Percentiles rank a stretch among this genome's conserved stretches.
phyloP scores from a whole-genome alignment of 2,797 vertebrate species.

The Myotis myotis region DNA sequence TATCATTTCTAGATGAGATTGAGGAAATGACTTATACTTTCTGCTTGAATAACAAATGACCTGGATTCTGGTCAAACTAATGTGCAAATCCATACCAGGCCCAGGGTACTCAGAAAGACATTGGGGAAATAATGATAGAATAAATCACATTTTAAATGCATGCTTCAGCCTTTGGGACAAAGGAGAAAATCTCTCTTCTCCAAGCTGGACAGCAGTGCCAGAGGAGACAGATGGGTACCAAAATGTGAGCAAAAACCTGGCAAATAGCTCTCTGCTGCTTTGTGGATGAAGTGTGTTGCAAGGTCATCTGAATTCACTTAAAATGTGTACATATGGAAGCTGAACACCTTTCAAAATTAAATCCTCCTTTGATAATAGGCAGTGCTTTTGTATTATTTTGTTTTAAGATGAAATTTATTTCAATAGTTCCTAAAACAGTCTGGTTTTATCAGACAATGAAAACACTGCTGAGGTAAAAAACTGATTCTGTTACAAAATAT shows the following conservation, averaged over 20 bases:
- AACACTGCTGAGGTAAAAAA: not conserved
- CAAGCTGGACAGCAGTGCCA: not conserved
- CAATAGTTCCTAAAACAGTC: not conserved
- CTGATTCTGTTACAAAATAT: not conserved
- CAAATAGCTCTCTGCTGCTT: not conserved
- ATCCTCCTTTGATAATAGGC: not conserved
- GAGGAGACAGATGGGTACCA: not conserved
- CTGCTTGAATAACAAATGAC: constrained; percentile 33
- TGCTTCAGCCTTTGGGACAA: not conserved
- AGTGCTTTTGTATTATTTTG: not conserved
- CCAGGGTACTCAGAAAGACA: not conserved
- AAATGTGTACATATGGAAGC: not conserved
- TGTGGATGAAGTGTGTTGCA: not conserved
- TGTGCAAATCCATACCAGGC: not conserved
- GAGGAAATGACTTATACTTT: not conserved
- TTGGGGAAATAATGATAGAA: not conserved
- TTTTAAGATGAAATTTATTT: constrained; percentile 7
- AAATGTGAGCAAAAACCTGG: not conserved
- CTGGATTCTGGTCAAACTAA: not conserved
- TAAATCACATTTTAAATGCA: not conserved
- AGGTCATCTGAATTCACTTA: not conserved
- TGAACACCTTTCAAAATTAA: not conserved
- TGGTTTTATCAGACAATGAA: not conserved
- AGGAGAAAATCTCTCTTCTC: not conserved
- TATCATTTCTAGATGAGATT: constrained; percentile 55